Percentiles rank a stretch among this genome's conserved stretches.
phyloP scores from a whole-genome alignment of 1,140 invertebrate species.

The Copidosoma floridanum region DNA sequence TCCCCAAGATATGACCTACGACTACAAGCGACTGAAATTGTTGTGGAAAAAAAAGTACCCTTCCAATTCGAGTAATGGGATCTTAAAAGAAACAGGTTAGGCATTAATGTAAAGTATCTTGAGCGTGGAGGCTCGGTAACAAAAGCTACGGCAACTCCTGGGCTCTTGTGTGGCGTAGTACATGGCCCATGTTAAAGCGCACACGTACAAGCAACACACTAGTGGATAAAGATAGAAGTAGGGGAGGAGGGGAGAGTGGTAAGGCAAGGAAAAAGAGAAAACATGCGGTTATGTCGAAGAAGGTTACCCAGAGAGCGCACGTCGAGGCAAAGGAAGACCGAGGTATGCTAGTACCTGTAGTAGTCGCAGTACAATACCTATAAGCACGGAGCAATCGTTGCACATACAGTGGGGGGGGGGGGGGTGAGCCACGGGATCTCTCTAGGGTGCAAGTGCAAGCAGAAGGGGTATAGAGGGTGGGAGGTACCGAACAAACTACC shows the following conservation, averaged over 20 bases:
- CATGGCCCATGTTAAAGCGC: too few species aligned
- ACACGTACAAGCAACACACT: neutral
- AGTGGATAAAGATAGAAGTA: too few species aligned
- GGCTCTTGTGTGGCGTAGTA: too few species aligned
- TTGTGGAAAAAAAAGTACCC: too few species aligned
- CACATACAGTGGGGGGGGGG: conserved; percentile 3
- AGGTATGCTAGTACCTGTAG: conserved; percentile 19
- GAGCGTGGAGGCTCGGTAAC: neutral
- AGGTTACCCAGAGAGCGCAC: conserved; percentile 26
- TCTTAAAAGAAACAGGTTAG: conserved; percentile 11
- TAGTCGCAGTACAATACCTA: neutral
- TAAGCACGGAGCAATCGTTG: conserved; percentile 11
- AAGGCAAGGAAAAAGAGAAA: conserved; percentile 18
- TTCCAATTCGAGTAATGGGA: neutral
- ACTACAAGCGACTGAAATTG: too few species aligned
- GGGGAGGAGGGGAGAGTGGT: neutral
- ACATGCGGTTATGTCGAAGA: conserved; percentile 41
- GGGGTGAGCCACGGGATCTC: too few species aligned
- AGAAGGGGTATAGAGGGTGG: conserved; percentile 23
- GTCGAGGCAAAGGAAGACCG: conserved; percentile 6
- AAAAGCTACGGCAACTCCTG: too few species aligned
- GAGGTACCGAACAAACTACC: conserved; percentile 52
- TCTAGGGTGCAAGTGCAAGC: too few species aligned
- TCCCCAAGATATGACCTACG: too few species aligned
- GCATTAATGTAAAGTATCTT: conserved; percentile 20